A percentile compares a stretch with the other conserved stretches of the same genome.
These are phyloP conservation scores for Brachionus paranguensis DNA, from an alignment of 1,140 invertebrate species.

Conservation along the genomic window DNA sequence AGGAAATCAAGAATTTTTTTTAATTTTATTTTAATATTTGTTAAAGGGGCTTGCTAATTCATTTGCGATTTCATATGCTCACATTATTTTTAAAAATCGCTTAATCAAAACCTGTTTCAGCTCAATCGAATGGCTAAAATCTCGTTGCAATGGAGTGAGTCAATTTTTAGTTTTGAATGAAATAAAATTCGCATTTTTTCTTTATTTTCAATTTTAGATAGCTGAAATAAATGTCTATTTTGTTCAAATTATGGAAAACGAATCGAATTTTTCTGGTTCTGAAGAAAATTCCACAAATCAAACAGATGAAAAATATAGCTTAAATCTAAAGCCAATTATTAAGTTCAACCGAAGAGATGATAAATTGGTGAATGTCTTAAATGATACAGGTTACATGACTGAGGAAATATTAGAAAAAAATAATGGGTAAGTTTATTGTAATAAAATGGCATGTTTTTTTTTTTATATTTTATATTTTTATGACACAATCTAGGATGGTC, in stretches of 20 bases:
- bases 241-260: background rate
- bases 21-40: background rate
- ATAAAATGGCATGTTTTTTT: too few species aligned
- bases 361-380: background rate
- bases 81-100: conserved; percentile 35
- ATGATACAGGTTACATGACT: background rate
- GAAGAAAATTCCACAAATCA: background rate
- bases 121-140: conserved; percentile 12
- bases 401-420: conserved; percentile 7
- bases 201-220: background rate
- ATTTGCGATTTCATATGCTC: conserved; percentile 11
- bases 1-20: background rate
- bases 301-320: background rate
- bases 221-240: conserved; percentile 11
- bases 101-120: background rate
- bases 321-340: background rate
- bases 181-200: too few species aligned
- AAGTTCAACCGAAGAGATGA: background rate
- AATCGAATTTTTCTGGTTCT: background rate
- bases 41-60: background rate
- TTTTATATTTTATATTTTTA: too few species aligned
- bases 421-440: background rate
- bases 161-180: too few species aligned
- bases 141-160: background rate
- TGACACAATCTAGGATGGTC: too few species aligned